Evolutionary conservation across 2,113 vertebrate species (phyloP), one percentile per base, ranked within the genome.

Genomic region (Coturnix japonica): DNA sequence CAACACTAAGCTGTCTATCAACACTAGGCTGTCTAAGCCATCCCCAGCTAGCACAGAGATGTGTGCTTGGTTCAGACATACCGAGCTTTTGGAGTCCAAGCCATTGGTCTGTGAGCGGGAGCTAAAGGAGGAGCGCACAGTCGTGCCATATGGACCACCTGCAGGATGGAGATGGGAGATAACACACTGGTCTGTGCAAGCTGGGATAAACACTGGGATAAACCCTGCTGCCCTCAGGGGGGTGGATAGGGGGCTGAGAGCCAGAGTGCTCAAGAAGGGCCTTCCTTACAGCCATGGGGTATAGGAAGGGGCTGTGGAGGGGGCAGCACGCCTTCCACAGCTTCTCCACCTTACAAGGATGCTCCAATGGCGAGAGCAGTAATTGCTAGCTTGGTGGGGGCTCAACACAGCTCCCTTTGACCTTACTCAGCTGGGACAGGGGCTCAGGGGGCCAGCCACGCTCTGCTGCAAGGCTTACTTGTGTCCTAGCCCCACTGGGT

Each of bases 81-180:
- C 97, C 63, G 95, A 71, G 71, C 91, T 51, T 72, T 91, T 95
- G 78, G 91, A 13, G 11, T 97, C 96, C 67, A 75, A 57, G 6
- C 96, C 85, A 2, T 97, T 96, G 81, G 79, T 81, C 91, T 97
- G 96, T 37, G 97, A 97, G 56, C 92, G 89, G 67, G 97, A 97
- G 67, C 96, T 97, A 84, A 97, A 97, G 83, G 95, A 92, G 7
- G 93, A 66, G 71, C 7, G 80, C 59, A 87, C 31, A 30, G 92
- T 56, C 2, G 93, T 85, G 74, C 92, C 12, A 1, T 94, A 96
- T 33, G 82, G 94, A 25, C 33, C 33, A 3, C 96, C 97, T 97
- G 89, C 3, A 0, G 54, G 71, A 51, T 2, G 3, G 44, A 5
- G 35, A 87, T 31, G 70, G 33, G 53, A 75, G 33, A 44, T 17